These are phyloP conservation scores for Radopholus similis DNA, from an alignment of 1,140 invertebrate genomes.

Conservation along the genomic window DNA sequence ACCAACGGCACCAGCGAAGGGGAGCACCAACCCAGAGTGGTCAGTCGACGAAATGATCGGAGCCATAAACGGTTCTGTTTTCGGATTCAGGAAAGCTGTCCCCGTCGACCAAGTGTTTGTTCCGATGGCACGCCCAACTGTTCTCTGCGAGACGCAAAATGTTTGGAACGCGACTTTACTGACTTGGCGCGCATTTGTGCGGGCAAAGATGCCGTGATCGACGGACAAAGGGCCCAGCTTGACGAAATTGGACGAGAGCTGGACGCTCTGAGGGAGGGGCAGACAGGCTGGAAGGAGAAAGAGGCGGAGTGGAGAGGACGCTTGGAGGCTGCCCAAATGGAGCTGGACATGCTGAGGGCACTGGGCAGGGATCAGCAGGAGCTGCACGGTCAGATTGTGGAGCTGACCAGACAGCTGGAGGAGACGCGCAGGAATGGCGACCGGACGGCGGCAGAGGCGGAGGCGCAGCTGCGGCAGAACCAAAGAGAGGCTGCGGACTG, in stretches of 20 bases:
- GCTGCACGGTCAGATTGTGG: neutral
- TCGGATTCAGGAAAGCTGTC: too few relatives aligned
- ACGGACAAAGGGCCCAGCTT: constrained; percentile 2
- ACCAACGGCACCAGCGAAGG: neutral
- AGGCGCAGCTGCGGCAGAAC: neutral
- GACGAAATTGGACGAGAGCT: neutral
- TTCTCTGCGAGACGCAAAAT: neutral
- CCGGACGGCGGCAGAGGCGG: neutral
- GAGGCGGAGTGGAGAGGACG: neutral
- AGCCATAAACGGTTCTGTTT: too few relatives aligned
- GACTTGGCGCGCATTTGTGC: constrained; percentile 13
- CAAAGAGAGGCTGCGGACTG: neutral
- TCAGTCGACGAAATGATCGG: too few relatives aligned
- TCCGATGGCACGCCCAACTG: neutral
- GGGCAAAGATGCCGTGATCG: constrained; percentile 8
- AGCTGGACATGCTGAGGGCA: constrained; percentile 8
- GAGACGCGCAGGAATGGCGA: neutral
- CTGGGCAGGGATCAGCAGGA: constrained; percentile 9
- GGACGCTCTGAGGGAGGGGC: neutral
- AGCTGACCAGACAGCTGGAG: neutral
- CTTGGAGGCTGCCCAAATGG: neutral
- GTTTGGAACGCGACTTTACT: constrained; percentile 10
- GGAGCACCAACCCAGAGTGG: neutral
- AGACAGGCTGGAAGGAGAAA: neutral
- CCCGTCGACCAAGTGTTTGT: too few relatives aligned